Evolutionary conservation across 2,113 vertebrate species (phyloP).

Genomic region (Myrmophylax atrothorax): DNA sequence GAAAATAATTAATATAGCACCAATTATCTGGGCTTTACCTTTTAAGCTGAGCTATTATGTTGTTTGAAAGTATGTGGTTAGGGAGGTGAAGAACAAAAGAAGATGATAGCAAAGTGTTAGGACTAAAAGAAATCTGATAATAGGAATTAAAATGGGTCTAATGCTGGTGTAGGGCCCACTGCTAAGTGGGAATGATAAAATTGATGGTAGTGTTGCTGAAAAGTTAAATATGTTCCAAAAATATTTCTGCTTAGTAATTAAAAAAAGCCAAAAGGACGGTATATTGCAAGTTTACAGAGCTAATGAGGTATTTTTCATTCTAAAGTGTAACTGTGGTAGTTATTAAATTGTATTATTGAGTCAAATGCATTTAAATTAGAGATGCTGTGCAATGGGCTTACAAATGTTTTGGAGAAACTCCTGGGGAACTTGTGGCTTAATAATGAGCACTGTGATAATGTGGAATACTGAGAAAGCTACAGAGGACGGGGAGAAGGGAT

Average conservation of each 20-base stretch:
- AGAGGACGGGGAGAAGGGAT: not conserved
- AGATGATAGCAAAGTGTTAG: not conserved
- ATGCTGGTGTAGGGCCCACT: not conserved
- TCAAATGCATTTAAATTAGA: slow-evolving; percentile 48
- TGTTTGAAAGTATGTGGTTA: not conserved
- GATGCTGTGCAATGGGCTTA: slow-evolving; percentile 1
- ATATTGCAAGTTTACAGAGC: not conserved
- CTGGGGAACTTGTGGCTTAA: slow-evolving; percentile 22
- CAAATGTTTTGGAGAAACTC: slow-evolving; percentile 24
- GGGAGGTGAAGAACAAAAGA: not conserved
- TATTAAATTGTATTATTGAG: slow-evolving; percentile 54
- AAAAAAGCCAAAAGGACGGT: not conserved
- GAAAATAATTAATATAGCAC: slow-evolving; percentile 7
- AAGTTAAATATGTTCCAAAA: slow-evolving; percentile 31
- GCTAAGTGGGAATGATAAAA: not conserved
- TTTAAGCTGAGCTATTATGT: not conserved
- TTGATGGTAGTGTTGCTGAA: not conserved
- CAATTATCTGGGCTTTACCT: slow-evolving; percentile 5
- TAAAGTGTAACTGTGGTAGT: slow-evolving; percentile 12
- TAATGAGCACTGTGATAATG: not conserved
- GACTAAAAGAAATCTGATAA: not conserved
- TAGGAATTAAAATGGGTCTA: not conserved
- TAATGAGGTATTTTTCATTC: slow-evolving; percentile 45
- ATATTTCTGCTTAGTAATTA: slow-evolving; percentile 17
- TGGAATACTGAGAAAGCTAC: not conserved